Evolutionary conservation across 2,888 invertebrate genomes (phyloP), one percentile per base, ranked within the genome.

Genomic region (Xiphydria camelus): DNA sequence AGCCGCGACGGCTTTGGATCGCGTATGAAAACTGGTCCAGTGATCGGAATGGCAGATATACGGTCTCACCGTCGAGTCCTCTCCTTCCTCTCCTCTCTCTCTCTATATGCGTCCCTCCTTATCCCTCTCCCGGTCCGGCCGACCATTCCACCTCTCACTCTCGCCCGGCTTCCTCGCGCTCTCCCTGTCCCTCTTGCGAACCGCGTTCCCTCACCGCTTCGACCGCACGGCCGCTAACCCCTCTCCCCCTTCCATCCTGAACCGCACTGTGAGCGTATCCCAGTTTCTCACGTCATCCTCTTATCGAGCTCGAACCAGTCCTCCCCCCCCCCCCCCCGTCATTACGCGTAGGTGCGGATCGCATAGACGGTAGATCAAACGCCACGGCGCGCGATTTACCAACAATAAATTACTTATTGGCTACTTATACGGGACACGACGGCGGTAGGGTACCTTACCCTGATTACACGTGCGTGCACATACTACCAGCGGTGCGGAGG

Each of bases 201-300:
- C 12, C 12, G 4, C 29, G 12, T 4, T 3, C 15, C 5, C 29
- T 15, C 14, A 12, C 4, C 29, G 12, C 2, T n/a, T 29, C 29
- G 29, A 1, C 29, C 7, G 29, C n/a, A 5, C 9, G 6, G 14
- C 9, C 29, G 5, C 7, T 4, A 5, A 22, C 26, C 10, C 20
- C 15, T 37, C 21, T 22, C 12, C 18, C 37, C 25, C 32, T 29
- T 37, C 41, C n/a, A n/a, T 29, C 29, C n/a, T 36, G 9, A n/a
- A 29, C 9, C 15, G 34, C 29, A 51, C 25, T 48, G 40, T 45
- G 56, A 59, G 58, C 57, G 50, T 56, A 56, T 62, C 55, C 57
- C 55, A 59, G 55, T 59, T 64, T 64, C 64, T 64, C 64, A 57
- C 61, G 62, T 64, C 61, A 62, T 58, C 54, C 52, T 62, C 61